Percentiles rank a stretch among this genome's conserved stretches.
These are phyloP conservation scores for Hypomesus transpacificus DNA, from an alignment of 2,113 vertebrate species.

Conservation along the genomic window DNA sequence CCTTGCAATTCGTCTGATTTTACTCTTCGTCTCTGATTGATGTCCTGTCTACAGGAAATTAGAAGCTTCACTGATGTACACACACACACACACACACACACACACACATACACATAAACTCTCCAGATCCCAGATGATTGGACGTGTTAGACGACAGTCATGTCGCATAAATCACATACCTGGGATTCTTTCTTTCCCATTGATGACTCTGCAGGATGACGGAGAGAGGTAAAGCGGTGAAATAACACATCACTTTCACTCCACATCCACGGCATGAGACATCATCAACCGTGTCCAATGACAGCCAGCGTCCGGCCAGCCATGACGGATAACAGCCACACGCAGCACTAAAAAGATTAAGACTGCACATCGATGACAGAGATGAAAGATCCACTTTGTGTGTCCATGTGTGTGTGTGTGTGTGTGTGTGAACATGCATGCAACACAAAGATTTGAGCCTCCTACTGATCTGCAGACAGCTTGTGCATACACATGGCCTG, in stretches of 20 bases:
- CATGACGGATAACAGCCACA: background rate
- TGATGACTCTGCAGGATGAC: too few species aligned
- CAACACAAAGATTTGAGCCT: too few species aligned
- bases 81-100: constrained; percentile 1
- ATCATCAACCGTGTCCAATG: background rate
- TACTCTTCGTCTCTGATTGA: background rate
- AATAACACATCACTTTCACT: background rate
- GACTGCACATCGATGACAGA: background rate
- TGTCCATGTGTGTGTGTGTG: too few species aligned
- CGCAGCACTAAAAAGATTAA: background rate
- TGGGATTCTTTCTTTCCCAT: too few species aligned
- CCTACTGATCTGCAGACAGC: too few species aligned
- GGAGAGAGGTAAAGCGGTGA: background rate
- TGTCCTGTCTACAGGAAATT: background rate
- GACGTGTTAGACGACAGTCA: too few species aligned
- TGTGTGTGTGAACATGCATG: too few species aligned
- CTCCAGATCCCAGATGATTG: too few species aligned
- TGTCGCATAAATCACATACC: too few species aligned
- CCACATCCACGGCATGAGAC: background rate
- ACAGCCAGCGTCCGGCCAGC: background rate
- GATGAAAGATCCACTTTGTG: background rate
- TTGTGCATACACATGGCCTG: too few species aligned
- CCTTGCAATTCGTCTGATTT: background rate
- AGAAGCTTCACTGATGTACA: background rate
- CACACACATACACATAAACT: background rate